These are phyloP conservation scores for Phyllotis vaccarum DNA, from an alignment of 2,797 vertebrate genomes.

Conservation along the genomic window DNA sequence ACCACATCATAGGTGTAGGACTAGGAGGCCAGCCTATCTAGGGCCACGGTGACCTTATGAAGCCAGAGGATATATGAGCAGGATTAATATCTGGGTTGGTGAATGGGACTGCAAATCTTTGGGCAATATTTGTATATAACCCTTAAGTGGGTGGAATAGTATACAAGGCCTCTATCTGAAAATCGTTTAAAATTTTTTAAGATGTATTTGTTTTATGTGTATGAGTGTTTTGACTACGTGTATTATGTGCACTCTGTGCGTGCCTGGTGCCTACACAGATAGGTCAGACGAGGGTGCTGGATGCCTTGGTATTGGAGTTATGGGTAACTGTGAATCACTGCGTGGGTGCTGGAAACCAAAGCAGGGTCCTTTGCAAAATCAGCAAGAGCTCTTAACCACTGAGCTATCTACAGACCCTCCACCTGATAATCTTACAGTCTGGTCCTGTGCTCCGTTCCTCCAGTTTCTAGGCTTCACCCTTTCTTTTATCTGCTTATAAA, in stretches of 20 bases:
- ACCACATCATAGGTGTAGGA: background rate
- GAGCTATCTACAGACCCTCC: background rate
- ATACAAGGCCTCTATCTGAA: background rate
- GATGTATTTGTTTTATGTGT: background rate
- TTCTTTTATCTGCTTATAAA: background rate
- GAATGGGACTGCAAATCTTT: background rate
- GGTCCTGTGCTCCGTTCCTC: background rate
- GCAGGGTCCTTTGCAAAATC: background rate
- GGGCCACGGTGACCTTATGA: background rate
- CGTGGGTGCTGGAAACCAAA: background rate
- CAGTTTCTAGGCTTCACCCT: background rate
- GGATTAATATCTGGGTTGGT: background rate
- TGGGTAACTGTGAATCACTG: background rate
- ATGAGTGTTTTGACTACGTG: background rate
- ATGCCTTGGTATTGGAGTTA: background rate
- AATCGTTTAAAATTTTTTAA: background rate
- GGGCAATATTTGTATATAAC: background rate
- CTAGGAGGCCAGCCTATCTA: accelerated
- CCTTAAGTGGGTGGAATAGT: background rate
- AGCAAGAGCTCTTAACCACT: background rate
- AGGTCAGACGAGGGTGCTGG: background rate
- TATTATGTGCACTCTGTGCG: too few species aligned
- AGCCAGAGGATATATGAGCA: background rate
- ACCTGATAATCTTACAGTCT: background rate
- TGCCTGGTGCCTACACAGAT: background rate